Evolutionary conservation across 2,888 invertebrate species (phyloP).

Genomic region (Agriopis leucophaearia): DNA sequence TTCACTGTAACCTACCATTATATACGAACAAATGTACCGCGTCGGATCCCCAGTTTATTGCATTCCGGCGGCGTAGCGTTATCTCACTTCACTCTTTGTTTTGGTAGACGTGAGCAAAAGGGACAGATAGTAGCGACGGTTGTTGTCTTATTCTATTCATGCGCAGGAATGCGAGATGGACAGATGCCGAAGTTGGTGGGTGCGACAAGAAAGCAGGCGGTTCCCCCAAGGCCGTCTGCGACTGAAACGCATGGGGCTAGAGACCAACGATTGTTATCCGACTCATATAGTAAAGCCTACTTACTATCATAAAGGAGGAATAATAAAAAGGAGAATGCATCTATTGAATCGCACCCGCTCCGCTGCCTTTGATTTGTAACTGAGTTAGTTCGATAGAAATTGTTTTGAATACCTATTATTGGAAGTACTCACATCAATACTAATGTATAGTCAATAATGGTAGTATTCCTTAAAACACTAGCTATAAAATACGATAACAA

Average conservation of each 20-base stretch:
- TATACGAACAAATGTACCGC: conserved; percentile 72
- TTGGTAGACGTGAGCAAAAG: conserved; percentile 55
- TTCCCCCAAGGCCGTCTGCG: conserved; percentile 66
- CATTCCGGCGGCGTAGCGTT: conserved; percentile 64
- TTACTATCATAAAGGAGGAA: conserved; percentile 51
- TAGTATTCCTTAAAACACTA: neutral
- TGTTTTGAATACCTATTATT: neutral
- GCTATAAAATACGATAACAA: neutral
- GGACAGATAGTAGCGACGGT: conserved; percentile 67
- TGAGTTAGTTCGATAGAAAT: neutral
- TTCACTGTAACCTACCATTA: conserved; percentile 57
- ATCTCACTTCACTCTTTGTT: conserved; percentile 59
- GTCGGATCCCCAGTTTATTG: conserved; percentile 76
- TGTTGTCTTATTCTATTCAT: conserved; percentile 79
- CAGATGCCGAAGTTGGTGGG: conserved; percentile 59
- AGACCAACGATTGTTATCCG: conserved; percentile 77
- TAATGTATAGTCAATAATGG: no score
- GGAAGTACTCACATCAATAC: neutral
- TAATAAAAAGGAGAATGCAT: conserved; percentile 70
- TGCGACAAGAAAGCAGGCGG: conserved; percentile 64
- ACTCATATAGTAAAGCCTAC: conserved; percentile 47
- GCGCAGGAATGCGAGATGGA: conserved; percentile 63
- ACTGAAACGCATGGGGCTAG: conserved; percentile 73
- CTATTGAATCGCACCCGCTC: conserved; percentile 57
- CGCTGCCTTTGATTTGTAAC: conserved; percentile 58